Evolutionary conservation across 2,113 vertebrate genomes (phyloP).

Genomic region (Arothron firmamentum): DNA sequence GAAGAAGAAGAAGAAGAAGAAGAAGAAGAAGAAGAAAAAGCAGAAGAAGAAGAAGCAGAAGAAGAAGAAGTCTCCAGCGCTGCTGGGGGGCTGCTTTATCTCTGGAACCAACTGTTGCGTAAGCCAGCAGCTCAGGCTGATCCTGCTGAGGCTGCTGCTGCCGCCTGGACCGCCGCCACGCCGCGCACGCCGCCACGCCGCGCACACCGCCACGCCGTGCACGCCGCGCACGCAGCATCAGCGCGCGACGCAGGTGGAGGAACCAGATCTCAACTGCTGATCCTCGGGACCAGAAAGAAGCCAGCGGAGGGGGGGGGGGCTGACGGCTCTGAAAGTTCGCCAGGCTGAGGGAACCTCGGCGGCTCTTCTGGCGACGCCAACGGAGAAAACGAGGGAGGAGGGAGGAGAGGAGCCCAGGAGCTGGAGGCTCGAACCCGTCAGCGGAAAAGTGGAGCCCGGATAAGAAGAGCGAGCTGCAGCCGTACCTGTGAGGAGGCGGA

Average conservation of each 20-base stretch:
- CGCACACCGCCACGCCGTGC: no score
- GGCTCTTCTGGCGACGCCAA: no score
- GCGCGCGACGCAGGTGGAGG: background rate
- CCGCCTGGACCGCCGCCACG: background rate
- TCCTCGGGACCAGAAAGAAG: no score
- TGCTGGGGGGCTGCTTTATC: slow-evolving; percentile 46
- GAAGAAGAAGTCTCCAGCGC: slow-evolving; percentile 33
- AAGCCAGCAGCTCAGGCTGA: slow-evolving; percentile 49
- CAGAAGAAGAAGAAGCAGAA: background rate
- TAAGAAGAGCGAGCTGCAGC: slow-evolving; percentile 10
- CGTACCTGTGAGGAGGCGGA: slow-evolving; percentile 54
- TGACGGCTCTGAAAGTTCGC: no score
- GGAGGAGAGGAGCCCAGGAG: slow-evolving; percentile 9
- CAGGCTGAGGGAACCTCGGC: no score
- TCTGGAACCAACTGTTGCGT: slow-evolving; percentile 52
- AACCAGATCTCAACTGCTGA: background rate
- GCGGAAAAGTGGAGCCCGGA: background rate
- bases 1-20: background rate
- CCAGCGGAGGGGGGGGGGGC: no score
- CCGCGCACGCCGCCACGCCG: no score
- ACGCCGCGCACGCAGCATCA: no score
- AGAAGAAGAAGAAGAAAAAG: background rate
- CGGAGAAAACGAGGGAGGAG: slow-evolving; percentile 9
- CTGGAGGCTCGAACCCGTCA: background rate
- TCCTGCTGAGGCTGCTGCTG: background rate